Conservation (phyloP, 30 jellyfish, hydroid and myxozoan genomes). For the Hydra vulgaris region DNA sequence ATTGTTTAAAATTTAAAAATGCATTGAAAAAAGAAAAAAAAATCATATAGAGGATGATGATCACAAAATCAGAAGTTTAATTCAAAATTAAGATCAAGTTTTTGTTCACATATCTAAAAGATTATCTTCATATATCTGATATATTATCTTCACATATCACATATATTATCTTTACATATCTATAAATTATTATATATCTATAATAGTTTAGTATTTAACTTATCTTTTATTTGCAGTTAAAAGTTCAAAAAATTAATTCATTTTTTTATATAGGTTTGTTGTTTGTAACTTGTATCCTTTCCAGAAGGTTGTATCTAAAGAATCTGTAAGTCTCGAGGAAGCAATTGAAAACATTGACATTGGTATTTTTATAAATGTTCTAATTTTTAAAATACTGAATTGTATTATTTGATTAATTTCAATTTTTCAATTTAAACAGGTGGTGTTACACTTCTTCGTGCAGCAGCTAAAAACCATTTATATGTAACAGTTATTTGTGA, state of each 20-base stretch:
- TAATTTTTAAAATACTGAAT: too few species aligned
- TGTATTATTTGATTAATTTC: neutral
- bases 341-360: conserved; percentile 84
- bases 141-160: too few species aligned
- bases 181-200: too few species aligned
- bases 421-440: conserved; percentile 20
- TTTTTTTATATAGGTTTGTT: conserved; percentile 41
- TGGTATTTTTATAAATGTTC: conserved; percentile 17
- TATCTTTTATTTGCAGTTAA: neutral
- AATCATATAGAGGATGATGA: too few species aligned
- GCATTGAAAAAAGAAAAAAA: too few species aligned
- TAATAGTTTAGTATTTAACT: neutral
- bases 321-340: conserved; percentile 45
- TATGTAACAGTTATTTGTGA: conserved; percentile 76
- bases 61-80: too few species aligned
- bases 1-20: too few species aligned
- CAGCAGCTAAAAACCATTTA: conserved; percentile 86
- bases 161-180: too few species aligned
- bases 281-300: conserved; percentile 85
- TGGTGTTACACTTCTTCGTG: conserved; percentile 80
- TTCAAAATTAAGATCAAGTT: too few species aligned
- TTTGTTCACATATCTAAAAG: too few species aligned
- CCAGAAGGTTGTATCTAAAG: conserved; percentile 56
- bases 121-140: too few species aligned
- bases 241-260: too few species aligned